Conservation (phyloP, 2,888 invertebrate species). For the Nowickia ferox region DNA sequence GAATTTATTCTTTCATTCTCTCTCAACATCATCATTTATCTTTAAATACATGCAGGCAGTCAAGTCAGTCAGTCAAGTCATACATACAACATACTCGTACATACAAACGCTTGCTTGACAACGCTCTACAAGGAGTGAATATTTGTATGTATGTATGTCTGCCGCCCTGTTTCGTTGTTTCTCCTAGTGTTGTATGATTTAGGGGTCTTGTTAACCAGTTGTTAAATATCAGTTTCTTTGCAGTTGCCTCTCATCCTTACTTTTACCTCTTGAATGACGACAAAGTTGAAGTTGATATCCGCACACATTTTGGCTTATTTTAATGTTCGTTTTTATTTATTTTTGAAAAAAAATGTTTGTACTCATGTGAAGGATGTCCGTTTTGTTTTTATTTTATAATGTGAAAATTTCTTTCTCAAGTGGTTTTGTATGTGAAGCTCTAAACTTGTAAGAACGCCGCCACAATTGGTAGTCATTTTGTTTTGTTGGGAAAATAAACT, state of each 20-base stretch:
- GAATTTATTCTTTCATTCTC: constrained; percentile 69
- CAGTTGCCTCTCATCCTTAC: constrained; percentile 28
- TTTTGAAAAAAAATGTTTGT: constrained; percentile 6
- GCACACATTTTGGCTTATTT: constrained; percentile 53
- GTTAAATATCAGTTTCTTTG: constrained; percentile 59
- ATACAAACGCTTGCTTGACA: background rate
- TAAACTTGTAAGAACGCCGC: constrained; percentile 56
- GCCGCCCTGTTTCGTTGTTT: background rate
- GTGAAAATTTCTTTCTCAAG: constrained; percentile 61
- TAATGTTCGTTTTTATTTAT: constrained; percentile 46
- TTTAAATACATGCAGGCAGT: constrained; percentile 24
- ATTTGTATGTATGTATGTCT: background rate
- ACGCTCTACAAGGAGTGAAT: background rate
- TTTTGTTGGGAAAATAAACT: constrained; percentile 7
- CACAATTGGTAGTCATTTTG: constrained; percentile 38
- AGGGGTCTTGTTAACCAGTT: constrained; percentile 67
- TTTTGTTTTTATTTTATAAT: constrained; percentile 39
- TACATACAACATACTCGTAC: background rate
- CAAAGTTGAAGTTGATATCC: constrained; percentile 30
- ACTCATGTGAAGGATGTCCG: constrained; percentile 14
- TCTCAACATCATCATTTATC: constrained; percentile 70
- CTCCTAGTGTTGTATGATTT: constrained; percentile 51
- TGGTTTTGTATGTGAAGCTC: constrained; percentile 43
- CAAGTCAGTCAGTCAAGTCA: constrained; percentile 40
- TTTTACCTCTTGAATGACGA: constrained; percentile 42